Evolutionary conservation across 2,113 vertebrate species (phyloP).

Genomic region (Eulemur macaco): DNA sequence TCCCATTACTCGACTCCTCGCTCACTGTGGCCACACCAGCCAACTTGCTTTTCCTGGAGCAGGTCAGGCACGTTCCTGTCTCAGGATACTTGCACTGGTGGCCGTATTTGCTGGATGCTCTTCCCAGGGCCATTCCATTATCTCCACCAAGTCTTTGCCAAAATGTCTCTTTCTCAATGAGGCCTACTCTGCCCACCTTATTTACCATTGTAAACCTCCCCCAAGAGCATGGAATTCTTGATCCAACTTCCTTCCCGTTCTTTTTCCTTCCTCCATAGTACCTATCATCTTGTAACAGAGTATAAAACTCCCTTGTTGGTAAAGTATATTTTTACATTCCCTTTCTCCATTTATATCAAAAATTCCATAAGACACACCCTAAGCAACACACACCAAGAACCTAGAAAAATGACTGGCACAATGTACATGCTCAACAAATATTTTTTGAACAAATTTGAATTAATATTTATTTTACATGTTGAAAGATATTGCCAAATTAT

Average conservation of each 20-base stretch:
- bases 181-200: too few species aligned
- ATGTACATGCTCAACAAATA: not conserved
- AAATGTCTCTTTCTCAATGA: not conserved
- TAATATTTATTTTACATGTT: not conserved
- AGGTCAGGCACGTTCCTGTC: accelerated
- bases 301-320: not conserved
- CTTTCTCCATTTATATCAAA: not conserved
- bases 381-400: not conserved
- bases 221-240: not conserved
- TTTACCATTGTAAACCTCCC: not conserved
- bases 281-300: not conserved
- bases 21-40: not conserved
- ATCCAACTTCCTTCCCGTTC: not conserved
- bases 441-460: not conserved
- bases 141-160: not conserved
- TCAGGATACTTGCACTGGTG: not conserved
- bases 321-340: not conserved
- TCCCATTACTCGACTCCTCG: too few species aligned
- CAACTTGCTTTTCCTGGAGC: not conserved
- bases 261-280: not conserved
- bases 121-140: too few species aligned
- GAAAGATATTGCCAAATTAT: not conserved
- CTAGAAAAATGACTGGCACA: not conserved
- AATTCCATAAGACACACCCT: not conserved
- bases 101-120: not conserved